A percentile compares a stretch with the other conserved stretches of the same genome.
phyloP scores from a whole-genome alignment of 2,888 invertebrate species.

The Acanthopleura granulata region DNA sequence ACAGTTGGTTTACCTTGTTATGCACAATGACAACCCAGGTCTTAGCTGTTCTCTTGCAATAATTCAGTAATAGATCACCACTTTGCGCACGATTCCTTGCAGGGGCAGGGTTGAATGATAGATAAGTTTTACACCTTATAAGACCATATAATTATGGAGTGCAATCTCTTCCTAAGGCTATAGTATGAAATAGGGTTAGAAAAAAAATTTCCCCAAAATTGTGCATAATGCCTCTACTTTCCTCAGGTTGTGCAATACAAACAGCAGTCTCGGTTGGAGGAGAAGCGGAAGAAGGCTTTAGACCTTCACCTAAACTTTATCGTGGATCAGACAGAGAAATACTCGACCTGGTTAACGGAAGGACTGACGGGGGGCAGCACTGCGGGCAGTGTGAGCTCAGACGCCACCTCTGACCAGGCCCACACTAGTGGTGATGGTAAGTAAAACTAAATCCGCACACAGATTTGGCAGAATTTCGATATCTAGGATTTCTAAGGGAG shows the following conservation, averaged over 20 bases:
- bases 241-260: slow-evolving; percentile 89
- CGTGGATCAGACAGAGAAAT: slow-evolving; percentile 98
- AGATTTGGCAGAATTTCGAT: too few relatives aligned
- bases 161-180: too few relatives aligned
- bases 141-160: too few relatives aligned
- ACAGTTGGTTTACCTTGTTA: too few relatives aligned
- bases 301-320: slow-evolving; percentile 98
- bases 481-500: too few relatives aligned
- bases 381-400: slow-evolving; percentile 21
- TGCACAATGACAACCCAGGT: too few relatives aligned
- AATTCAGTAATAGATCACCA: too few relatives aligned
- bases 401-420: slow-evolving; percentile 33
- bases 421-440: slow-evolving; percentile 51
- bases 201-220: background rate
- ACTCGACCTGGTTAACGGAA: slow-evolving; percentile 76
- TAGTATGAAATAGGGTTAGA: background rate
- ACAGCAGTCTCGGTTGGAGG: slow-evolving; percentile 91
- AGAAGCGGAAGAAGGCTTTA: slow-evolving; percentile 92
- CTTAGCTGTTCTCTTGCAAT: too few relatives aligned
- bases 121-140: too few relatives aligned
- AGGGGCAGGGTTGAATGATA: too few relatives aligned
- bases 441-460: background rate
- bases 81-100: too few relatives aligned
- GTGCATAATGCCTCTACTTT: background rate
- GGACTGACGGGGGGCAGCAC: slow-evolving; percentile 49